These are phyloP conservation scores for Campoletis raptor DNA, from an alignment of 2,888 invertebrate species.

Conservation along the genomic window DNA sequence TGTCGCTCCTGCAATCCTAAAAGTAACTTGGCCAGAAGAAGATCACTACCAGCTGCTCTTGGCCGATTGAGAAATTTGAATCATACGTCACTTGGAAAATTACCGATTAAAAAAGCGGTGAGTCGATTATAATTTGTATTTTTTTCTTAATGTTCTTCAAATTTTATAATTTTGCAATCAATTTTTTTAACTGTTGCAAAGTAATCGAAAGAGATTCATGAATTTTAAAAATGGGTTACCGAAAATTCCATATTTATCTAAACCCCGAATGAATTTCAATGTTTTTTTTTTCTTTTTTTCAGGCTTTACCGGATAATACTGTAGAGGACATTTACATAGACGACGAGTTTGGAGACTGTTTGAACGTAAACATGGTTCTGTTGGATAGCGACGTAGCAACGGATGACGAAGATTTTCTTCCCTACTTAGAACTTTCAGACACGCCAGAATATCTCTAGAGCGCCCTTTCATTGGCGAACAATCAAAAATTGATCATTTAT, in stretches of 20 bases:
- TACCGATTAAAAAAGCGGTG: slow-evolving; percentile 76
- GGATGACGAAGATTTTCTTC: slow-evolving; percentile 73
- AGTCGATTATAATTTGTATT: slow-evolving; percentile 45
- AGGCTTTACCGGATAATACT: slow-evolving; percentile 74
- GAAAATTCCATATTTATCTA: neutral
- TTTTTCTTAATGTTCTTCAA: neutral
- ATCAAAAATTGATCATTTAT: slow-evolving; percentile 46
- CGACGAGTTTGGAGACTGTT: slow-evolving; percentile 78
- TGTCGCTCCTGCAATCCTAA: slow-evolving; percentile 73
- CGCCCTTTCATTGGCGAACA: neutral
- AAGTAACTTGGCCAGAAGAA: slow-evolving; percentile 73
- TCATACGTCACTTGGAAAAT: slow-evolving; percentile 73
- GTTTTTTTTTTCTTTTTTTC: slow-evolving; percentile 50
- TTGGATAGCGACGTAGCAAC: slow-evolving; percentile 72
- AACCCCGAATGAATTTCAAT: slow-evolving; percentile 1
- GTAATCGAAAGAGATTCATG: neutral
- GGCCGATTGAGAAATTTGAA: slow-evolving; percentile 70
- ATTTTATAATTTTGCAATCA: neutral
- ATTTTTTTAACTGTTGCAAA: neutral
- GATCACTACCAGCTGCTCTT: slow-evolving; percentile 78
- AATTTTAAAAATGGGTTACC: neutral
- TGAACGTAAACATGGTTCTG: slow-evolving; percentile 79
- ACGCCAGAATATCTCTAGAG: slow-evolving; percentile 38
- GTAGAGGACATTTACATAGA: slow-evolving; percentile 80
- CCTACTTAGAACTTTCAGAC: slow-evolving; percentile 68